phyloP scores from a whole-genome alignment of 1,140 invertebrate species.

The Zaprionus gabonicus region DNA sequence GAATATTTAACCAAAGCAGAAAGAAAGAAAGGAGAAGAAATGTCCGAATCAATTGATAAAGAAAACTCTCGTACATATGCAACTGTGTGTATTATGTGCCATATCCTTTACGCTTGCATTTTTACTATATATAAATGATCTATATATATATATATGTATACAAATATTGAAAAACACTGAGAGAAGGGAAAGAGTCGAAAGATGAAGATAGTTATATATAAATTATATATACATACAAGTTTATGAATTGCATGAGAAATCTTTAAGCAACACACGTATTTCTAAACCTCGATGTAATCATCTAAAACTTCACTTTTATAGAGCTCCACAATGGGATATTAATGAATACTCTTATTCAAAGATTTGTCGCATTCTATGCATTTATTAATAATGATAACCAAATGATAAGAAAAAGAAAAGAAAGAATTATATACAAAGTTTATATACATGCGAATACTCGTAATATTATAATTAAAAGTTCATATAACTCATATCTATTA shows the following conservation, averaged over 20 bases:
- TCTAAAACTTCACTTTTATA: constrained; percentile 46
- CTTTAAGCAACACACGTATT: constrained; percentile 4
- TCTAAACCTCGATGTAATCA: constrained; percentile 8
- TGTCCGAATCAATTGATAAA: constrained; percentile 31
- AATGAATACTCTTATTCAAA: constrained; percentile 22
- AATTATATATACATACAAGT: constrained; percentile 7
- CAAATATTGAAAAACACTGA: constrained; percentile 15
- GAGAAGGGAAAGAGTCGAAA: constrained; percentile 4
- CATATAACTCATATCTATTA: constrained; percentile 50
- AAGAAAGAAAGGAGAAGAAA: constrained; percentile 14
- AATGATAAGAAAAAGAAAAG: constrained; percentile 19
- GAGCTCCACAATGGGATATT: constrained; percentile 19
- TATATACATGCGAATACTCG: constrained; percentile 64
- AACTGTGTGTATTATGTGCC: constrained; percentile 75
- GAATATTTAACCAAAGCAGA: constrained; percentile 1
- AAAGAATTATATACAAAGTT: constrained; percentile 66
- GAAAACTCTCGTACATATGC: constrained; percentile 59
- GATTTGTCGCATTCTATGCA: constrained; percentile 76
- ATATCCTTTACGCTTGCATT: constrained; percentile 81
- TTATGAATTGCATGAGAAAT: constrained; percentile 21
- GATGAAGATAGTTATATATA: constrained; percentile 13
- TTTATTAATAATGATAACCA: constrained; percentile 62
- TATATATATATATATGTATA: constrained; percentile 29
- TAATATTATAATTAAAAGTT: constrained; percentile 49
- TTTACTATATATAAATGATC: constrained; percentile 50